Evolutionary conservation across 2,888 invertebrate genomes (phyloP).

Genomic region (Rhagium mordax): DNA sequence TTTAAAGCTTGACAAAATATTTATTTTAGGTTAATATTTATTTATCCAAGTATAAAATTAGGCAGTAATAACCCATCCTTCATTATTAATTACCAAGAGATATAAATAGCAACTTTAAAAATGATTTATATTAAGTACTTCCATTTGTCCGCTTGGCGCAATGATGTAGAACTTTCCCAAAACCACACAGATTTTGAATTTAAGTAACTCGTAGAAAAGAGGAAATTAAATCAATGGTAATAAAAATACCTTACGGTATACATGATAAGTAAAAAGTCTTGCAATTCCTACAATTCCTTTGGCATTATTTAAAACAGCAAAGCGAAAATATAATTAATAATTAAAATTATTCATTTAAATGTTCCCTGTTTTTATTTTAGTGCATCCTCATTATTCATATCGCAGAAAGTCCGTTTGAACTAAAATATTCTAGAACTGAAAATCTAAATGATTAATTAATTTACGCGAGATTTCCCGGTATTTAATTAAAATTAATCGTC

Average conservation of each 20-base stretch:
- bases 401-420: background rate
- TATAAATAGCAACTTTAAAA: background rate
- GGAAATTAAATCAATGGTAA: no score
- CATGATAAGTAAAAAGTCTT: no score
- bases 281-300: no score
- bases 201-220: no score
- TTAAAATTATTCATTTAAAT: no score
- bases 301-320: no score
- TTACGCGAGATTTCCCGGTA: constrained; percentile 3
- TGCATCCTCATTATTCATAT: background rate
- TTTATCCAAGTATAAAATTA: background rate
- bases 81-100: background rate
- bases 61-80: background rate
- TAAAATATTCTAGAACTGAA: background rate
- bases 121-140: background rate
- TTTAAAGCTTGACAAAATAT: background rate
- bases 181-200: no score
- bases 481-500: constrained; percentile 16
- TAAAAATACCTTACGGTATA: no score
- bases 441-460: constrained; percentile 11
- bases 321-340: no score
- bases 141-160: background rate
- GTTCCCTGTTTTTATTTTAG: no score
- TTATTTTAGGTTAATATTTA: background rate
- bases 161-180: background rate